Evolutionary conservation across 2,888 invertebrate species (phyloP).

Genomic region (Tachina lurida): DNA sequence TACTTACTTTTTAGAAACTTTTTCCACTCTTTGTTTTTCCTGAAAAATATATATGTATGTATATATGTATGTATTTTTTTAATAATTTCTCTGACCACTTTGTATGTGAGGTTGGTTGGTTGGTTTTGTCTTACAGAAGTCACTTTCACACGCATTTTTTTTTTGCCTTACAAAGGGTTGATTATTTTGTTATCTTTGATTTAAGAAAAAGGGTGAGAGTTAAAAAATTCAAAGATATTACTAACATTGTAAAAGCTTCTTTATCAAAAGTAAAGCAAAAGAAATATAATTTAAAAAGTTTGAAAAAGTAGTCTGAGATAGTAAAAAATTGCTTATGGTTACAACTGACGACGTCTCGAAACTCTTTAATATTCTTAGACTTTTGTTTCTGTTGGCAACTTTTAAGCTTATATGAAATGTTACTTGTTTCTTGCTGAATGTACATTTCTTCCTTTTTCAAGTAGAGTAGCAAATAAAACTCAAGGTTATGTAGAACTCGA

Average conservation of each 20-base stretch:
- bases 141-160: slow-evolving; percentile 58
- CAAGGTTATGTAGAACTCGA: slow-evolving; percentile 37
- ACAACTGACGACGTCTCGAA: neutral
- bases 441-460: neutral
- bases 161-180: slow-evolving; percentile 42
- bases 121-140: slow-evolving; percentile 40
- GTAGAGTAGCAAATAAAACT: slow-evolving; percentile 27
- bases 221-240: slow-evolving; percentile 32
- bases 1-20: slow-evolving; percentile 4
- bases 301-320: slow-evolving; percentile 23
- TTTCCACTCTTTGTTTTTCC: slow-evolving; percentile 26
- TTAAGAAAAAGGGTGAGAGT: slow-evolving; percentile 33
- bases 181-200: slow-evolving; percentile 54
- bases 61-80: slow-evolving; percentile 9
- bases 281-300: slow-evolving; percentile 45
- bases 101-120: slow-evolving; percentile 25
- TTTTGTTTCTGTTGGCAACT: neutral
- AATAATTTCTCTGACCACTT: slow-evolving; percentile 51
- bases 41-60: slow-evolving; percentile 9
- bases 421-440: neutral
- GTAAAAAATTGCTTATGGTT: slow-evolving; percentile 4
- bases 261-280: slow-evolving; percentile 21
- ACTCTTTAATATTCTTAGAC: neutral
- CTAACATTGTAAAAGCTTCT: slow-evolving; percentile 21
- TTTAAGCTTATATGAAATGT: neutral